phyloP scores from a whole-genome alignment of 2,888 invertebrate genomes.

The Dilophus febrilis region DNA sequence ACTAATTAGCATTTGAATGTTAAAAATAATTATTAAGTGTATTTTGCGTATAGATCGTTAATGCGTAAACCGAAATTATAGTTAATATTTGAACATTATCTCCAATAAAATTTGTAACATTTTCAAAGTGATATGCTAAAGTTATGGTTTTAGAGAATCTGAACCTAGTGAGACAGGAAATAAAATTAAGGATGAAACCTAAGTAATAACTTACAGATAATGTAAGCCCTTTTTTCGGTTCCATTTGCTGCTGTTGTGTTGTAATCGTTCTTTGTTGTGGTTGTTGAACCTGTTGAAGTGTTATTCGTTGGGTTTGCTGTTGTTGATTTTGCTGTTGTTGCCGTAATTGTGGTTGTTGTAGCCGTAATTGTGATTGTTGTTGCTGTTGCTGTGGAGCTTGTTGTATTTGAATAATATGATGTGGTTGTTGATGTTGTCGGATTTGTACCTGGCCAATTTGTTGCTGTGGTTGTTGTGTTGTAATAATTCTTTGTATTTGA shows the following conservation, averaged over 20 bases:
- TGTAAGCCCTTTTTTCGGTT: slow-evolving; percentile 24
- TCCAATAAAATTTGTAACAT: too few species aligned
- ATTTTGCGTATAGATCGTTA: neutral
- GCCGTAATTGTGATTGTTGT: slow-evolving; percentile 12
- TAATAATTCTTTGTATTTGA: slow-evolving; percentile 22
- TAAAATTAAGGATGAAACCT: too few species aligned
- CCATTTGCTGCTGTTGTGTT: slow-evolving; percentile 14
- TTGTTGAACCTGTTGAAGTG: slow-evolving; percentile 15
- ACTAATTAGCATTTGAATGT: neutral
- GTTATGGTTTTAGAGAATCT: too few species aligned
- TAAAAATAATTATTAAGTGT: neutral
- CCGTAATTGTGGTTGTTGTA: slow-evolving; percentile 26
- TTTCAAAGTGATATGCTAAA: too few species aligned
- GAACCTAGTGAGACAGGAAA: too few species aligned
- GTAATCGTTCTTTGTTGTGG: slow-evolving; percentile 9
- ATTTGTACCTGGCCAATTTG: slow-evolving; percentile 14
- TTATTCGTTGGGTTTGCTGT: slow-evolving; percentile 7
- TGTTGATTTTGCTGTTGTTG: slow-evolving; percentile 10
- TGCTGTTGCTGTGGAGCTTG: slow-evolving; percentile 21
- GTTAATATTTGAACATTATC: too few species aligned
- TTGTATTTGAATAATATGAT: slow-evolving; percentile 20
- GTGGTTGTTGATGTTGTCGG: slow-evolving; percentile 10
- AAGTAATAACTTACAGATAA: slow-evolving; percentile 22
- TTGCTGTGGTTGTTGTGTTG: slow-evolving; percentile 18
- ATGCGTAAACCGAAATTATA: neutral